Conservation (phyloP, 2,888 invertebrate species). For the Ormyrus thymus region DNA sequence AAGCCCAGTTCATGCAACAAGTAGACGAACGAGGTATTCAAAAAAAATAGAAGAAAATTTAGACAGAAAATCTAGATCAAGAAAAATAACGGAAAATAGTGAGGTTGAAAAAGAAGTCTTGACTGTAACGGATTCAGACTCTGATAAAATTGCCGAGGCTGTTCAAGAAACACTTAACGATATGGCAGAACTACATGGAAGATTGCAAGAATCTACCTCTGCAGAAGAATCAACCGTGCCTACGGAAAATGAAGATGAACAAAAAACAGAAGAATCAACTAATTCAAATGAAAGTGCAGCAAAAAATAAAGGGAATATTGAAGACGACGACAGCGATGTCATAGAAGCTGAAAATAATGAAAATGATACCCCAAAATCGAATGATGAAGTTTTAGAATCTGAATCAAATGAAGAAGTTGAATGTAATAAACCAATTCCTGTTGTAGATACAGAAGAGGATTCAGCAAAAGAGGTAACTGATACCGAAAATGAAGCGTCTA, state of each 20-base stretch:
- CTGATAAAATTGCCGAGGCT: constrained; percentile 45
- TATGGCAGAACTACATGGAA: constrained; percentile 49
- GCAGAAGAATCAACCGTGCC: background rate
- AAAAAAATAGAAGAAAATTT: constrained; percentile 15
- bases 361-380: background rate
- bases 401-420: constrained; percentile 11
- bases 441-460: constrained; percentile 7
- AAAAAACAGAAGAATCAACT: background rate
- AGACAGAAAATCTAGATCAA: constrained; percentile 24
- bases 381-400: constrained; percentile 27
- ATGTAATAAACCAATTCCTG: background rate
- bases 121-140: constrained; percentile 14
- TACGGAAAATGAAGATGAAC: constrained; percentile 12
- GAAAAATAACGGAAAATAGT: constrained; percentile 14
- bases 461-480: constrained; percentile 25
- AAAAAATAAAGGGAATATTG: constrained; percentile 6
- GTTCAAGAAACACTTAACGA: constrained; percentile 52
- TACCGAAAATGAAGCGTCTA: constrained; percentile 13
- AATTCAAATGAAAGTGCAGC: constrained; percentile 2
- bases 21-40: constrained; percentile 11
- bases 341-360: background rate
- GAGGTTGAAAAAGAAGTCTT: constrained; percentile 8
- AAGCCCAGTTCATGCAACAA: background rate
- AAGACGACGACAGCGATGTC: constrained; percentile 2
- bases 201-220: constrained; percentile 31